Evolutionary conservation across 2,797 vertebrate genomes (phyloP), one percentile per base, ranked within the genome.

Genomic region (Cynodonichthys magdalenae): DNA sequence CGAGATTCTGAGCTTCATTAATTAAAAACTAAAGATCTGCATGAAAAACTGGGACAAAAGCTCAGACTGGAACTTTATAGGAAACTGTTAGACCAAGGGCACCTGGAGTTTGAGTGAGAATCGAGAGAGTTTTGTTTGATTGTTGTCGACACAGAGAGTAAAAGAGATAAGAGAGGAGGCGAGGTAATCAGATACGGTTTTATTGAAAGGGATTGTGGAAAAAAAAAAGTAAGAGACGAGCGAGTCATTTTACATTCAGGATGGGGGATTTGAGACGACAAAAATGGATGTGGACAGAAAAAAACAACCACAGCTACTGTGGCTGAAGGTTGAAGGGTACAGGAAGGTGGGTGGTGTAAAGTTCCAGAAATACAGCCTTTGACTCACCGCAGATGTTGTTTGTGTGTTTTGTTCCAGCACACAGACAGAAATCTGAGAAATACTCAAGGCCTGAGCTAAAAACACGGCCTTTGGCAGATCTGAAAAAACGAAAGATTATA

Each of bases 341-440:
- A 67, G 45, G 61, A 55, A 77, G 66, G 80, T 85, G 75, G 82
- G 83, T 36, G 64, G 66, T 17, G 49, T 47, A 17, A 60, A 55
- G 27, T 52, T 82, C 64, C 71, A 79, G 61, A 81, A 84, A 85
- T 74, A 75, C 59, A 49, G 59, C 63, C 62, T 73, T 82, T 81
- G 80, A 87, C 74, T 85, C 85, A 79, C 70, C 45, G 27, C 53
- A 46, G 68, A 79, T 74, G 71, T 81, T 75, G 75, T 77, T 15
- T 41, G 34, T 64, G 29, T 63, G 39, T 63, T 60, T 75, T 77
- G 71, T 72, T 83, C 59, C 48, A 62, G 69, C 53, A 75, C 74
- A 72, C 50, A 59, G 56, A 75, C 63, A 69, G 59, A 74, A 75
- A 75, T 71, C 71, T 24, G 24, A 24, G 77, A 59, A 65, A 49